A percentile compares a stretch with the other conserved stretches of the same genome.
Conservation (phyloP, 1,140 invertebrate species). For the Monomorium pharaonis region DNA sequence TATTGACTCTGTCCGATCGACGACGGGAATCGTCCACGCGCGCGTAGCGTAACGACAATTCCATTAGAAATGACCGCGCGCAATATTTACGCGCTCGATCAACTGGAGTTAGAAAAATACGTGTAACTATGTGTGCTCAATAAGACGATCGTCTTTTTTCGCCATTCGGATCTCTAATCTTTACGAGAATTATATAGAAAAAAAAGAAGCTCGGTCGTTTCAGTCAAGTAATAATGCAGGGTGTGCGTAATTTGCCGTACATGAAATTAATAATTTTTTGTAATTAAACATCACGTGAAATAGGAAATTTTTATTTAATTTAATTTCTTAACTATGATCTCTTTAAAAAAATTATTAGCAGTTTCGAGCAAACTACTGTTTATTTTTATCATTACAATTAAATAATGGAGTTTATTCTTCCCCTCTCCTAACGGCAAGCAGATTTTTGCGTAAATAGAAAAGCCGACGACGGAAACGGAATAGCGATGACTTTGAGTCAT, state of each 20-base stretch:
- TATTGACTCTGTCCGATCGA: conserved; percentile 57
- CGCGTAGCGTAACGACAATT: conserved; percentile 12
- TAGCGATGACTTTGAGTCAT: conserved; percentile 55
- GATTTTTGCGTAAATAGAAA: background rate
- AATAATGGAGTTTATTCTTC: background rate
- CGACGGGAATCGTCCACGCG: conserved; percentile 22
- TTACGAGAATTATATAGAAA: background rate
- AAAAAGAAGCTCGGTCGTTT: background rate
- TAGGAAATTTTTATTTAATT: background rate
- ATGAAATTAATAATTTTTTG: background rate
- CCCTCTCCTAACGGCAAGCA: no score
- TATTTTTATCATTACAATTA: background rate
- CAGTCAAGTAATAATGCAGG: background rate
- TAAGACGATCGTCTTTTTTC: background rate
- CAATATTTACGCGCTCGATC: conserved; percentile 47
- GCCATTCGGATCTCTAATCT: no score
- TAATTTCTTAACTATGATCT: background rate
- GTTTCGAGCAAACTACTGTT: background rate
- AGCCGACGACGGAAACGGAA: background rate
- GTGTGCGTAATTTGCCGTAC: background rate
- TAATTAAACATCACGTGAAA: background rate
- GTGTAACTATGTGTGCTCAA: background rate
- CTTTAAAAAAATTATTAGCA: background rate
- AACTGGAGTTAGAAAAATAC: conserved; percentile 24
- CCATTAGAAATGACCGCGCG: conserved; percentile 35